Evolutionary conservation across 2,888 invertebrate species (phyloP), one percentile per base, ranked within the genome.

Genomic region (Leptopilina syphax): DNA sequence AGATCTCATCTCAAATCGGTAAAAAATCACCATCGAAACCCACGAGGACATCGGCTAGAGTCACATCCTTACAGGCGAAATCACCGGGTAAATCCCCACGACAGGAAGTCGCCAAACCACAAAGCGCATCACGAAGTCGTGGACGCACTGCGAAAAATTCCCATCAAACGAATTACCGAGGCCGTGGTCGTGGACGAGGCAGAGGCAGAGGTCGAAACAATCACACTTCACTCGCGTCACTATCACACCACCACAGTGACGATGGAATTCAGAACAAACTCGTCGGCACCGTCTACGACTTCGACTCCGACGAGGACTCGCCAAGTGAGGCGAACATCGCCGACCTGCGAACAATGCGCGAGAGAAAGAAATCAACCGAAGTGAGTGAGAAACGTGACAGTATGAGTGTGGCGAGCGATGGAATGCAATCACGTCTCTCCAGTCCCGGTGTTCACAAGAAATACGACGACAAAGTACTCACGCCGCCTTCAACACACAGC

Each of bases 201-300:
- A 87, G 92, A 84, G 93, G 93, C 1, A 90, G 93, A 65, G 93
- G 93, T 3, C 90, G 92, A 41, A 87, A 83, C 76, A 85, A 84
- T 80, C 65, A 63, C 60, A 77, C 86, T 0, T 41, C 65, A 3
- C 73, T 77, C 44, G 68, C 77, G 0, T 78, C 65, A 0, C 66
- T 83, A 65, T 80, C 73, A 1, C 73, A 73, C 34, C 41, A 93
- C 63, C 94, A 94, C 79, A 93, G 93, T 86, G 94, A 94, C 34
- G 95, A 95, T 86, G 95, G 96, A 3, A 96, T 96, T 81, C 96
- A 96, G 84, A 96, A 95, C 89, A 97, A 96, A 90, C 93, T 97
- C 60, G 95, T 95, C 8, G 97, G 97, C 9, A 97, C 97, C 2
- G 97, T 97, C 1, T 98, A 97, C 88, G 98, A 96, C 90, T 94